Evolutionary conservation across 2,113 vertebrate species (phyloP), one percentile per base, ranked within the genome.

Genomic region (Ictalurus furcatus): DNA sequence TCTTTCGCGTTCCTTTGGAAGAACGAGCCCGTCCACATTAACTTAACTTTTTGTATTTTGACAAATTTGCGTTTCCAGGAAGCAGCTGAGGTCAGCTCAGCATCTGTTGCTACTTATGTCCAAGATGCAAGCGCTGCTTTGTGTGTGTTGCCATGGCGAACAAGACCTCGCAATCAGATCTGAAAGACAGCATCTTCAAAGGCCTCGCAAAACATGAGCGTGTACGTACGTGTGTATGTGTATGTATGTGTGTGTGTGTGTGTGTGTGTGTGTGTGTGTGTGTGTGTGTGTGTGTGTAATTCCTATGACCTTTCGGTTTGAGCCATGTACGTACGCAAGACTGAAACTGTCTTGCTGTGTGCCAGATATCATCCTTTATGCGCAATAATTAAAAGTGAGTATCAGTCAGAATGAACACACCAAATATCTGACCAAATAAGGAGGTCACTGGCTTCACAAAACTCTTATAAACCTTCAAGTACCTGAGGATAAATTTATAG

Each of bases 21-120:
- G 84, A 71, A 7, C 89, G 59, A 89, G 92, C 84, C 93, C 93
- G 92, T 93, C 94, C 94, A 92, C 95, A 97, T 97, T 96, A 96
- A 96, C 97, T 95, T 97, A 94, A 95, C 91, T 92, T 92, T 82
- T 93, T 95, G 95, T 95, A 91, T 96, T 95, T 97, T 97, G 97
- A 98, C 97, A 97, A 97, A 97, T 97, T 96, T 94, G 93, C 92
- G 93, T 97, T 98, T 97, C 96, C 97, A 97, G 97, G 97, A 97
- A 98, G 97, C 95, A 94, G 95, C 96, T 97, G 95, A 96, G 97
- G 97, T 98, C 97, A 97, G 94, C 89, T 89, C 94, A 92, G 96
- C 97, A 98, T 97, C 97, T 98, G 97, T 97, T 97, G 97, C 94
- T 97, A 95, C 96, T 98, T 98, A 97, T 93, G 94, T 94, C 91